Base-by-base conservation (phyloP, 2,888 invertebrate species). In the Hydrotaea diabolus region DNA sequence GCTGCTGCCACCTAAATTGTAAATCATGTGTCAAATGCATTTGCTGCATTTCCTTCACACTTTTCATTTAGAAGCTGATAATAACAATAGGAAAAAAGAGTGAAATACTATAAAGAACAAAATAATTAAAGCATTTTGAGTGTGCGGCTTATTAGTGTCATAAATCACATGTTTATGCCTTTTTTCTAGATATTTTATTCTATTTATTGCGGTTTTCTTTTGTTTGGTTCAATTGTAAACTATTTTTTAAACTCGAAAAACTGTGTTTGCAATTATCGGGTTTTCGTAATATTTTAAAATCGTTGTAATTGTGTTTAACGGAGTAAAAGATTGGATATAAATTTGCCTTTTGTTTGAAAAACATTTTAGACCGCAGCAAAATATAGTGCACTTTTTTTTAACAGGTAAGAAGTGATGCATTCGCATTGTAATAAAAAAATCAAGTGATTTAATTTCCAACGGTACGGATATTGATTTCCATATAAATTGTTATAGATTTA, bases 151-250 rank as follows among this genome's bases (percentile, higher is more conserved):
- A 73, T 73, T 64, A 64, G 55, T 85, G 84, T 59, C 77, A 77
- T 85, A 86, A 86, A 86, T 86, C 83, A 84, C 79, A 79, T 79
- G 83, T 15, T 75, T 55, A 64, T 79, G 11, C 39, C 19, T 19
- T 66, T 66, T 64, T 72, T 66, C 31, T 7, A 15, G 4, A 17
- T 71, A 17, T 49, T 71, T 11, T 71, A 64, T 79, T 80, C 66
- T 39, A 66, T 31, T 36, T 69, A 46, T 31, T 72, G 57, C 21
- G 66, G 39, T 66, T 66, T 62, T 43, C 43, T 66, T 66, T 19
- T 66, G 39, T 43, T 66, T 43, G 19, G 4, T 66, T 43, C 64
- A 39, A 64, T 36, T 36, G 9, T 36, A n/a, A 17, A 17, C 17
- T 43, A 2, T 26, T 62, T 31, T 31, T n/a, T 26, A 62, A 31